Conservation (phyloP, 2,797 vertebrate genomes). For the Setipinna tenuifilis region DNA sequence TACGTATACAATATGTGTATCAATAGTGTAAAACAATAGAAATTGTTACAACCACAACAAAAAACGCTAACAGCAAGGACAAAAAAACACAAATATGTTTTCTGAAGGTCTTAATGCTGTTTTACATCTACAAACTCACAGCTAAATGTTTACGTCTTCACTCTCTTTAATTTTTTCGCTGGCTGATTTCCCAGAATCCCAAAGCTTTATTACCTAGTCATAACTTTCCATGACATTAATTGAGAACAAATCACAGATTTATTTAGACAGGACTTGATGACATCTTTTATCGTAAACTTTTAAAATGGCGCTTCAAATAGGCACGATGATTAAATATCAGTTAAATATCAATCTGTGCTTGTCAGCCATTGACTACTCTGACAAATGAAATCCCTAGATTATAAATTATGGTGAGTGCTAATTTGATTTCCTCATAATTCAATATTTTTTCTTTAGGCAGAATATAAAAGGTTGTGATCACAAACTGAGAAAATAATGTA, state of each 20-base stretch:
- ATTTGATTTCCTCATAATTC: conserved; percentile 35
- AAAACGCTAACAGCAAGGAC: no score
- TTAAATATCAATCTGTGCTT: conserved; percentile 47
- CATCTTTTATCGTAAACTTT: conserved; percentile 55
- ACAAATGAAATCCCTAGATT: conserved; percentile 15
- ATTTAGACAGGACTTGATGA: conserved; percentile 44
- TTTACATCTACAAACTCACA: neutral
- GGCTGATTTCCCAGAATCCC: conserved; percentile 47
- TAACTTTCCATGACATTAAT: conserved; percentile 54
- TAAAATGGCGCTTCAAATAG: conserved; percentile 47
- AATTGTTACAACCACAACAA: no score
- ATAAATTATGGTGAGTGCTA: conserved; percentile 31
- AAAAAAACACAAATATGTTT: no score
- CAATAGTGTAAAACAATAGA: no score
- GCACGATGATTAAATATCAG: conserved; percentile 29
- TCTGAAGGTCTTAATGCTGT: neutral
- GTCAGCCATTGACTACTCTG: neutral
- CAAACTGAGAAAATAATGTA: neutral
- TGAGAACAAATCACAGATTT: conserved; percentile 53
- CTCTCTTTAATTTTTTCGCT: conserved; percentile 51
- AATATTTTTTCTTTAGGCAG: neutral
- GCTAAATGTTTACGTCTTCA: conserved; percentile 35
- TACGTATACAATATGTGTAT: no score
- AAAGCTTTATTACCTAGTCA: conserved; percentile 50
- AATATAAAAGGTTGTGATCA: neutral